Evolutionary conservation across 2,888 invertebrate genomes (phyloP).

Genomic region (Lycia hirtaria): DNA sequence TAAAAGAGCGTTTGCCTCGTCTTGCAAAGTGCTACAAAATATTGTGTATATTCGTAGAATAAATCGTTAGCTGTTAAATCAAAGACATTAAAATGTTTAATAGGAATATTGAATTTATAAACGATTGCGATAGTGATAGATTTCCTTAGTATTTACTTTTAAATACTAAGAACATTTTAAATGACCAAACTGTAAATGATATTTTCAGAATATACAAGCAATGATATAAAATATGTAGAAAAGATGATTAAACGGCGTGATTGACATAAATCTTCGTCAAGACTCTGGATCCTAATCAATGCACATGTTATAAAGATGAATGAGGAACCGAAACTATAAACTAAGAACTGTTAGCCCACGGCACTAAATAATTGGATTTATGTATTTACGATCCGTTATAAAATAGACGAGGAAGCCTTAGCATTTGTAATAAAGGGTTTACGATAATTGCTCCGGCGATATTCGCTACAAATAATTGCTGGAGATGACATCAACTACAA

Average conservation of each 20-base stretch:
- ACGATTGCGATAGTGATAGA: too few relatives aligned
- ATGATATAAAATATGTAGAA: slow-evolving; percentile 43
- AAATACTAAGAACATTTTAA: neutral
- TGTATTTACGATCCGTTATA: slow-evolving; percentile 42
- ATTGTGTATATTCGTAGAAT: too few relatives aligned
- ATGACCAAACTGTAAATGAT: slow-evolving; percentile 48
- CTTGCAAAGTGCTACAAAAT: too few relatives aligned
- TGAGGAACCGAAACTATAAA: slow-evolving; percentile 50
- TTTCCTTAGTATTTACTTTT: too few relatives aligned
- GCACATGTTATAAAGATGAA: slow-evolving; percentile 56
- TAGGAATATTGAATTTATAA: too few relatives aligned
- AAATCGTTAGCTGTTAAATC: too few relatives aligned
- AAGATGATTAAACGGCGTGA: slow-evolving; percentile 61
- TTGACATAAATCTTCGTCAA: slow-evolving; percentile 61
- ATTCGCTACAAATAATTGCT: slow-evolving; percentile 38
- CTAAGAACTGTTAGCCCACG: slow-evolving; percentile 44
- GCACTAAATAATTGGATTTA: slow-evolving; percentile 52
- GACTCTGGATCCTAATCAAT: slow-evolving; percentile 51
- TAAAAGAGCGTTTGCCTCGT: too few relatives aligned
- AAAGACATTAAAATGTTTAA: too few relatives aligned
- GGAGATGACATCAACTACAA: slow-evolving; percentile 43
- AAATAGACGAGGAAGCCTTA: slow-evolving; percentile 43
- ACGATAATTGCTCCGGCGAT: slow-evolving; percentile 40
- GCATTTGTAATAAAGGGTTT: slow-evolving; percentile 42
- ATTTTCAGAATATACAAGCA: slow-evolving; percentile 67